Conservation (phyloP, 1,140 invertebrate species). For the Ooceraea biroi region DNA sequence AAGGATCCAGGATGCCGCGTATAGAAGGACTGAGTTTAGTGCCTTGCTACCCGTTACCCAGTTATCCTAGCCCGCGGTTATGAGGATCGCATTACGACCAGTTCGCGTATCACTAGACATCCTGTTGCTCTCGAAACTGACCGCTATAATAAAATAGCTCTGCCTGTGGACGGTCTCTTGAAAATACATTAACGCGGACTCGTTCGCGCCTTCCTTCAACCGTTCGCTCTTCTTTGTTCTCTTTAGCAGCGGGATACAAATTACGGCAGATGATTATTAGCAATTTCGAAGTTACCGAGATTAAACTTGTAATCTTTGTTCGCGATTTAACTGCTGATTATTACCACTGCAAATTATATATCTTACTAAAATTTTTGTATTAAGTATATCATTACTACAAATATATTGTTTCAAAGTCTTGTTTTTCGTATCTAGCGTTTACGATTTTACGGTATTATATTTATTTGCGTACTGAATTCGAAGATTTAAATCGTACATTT, state of each 20-base stretch:
- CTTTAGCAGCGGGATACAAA: not conserved
- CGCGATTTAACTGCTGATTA: not conserved
- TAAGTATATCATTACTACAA: too few species aligned
- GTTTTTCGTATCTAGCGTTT: too few species aligned
- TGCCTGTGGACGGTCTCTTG: not conserved
- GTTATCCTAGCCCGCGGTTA: conserved; percentile 82
- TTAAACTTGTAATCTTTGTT: not conserved
- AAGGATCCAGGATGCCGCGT: conserved; percentile 69
- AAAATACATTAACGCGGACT: conserved; percentile 54
- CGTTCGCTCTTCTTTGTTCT: not conserved
- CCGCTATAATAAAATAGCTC: conserved; percentile 61
- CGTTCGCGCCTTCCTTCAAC: not conserved
- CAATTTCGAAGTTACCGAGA: too few species aligned
- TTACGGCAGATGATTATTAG: not conserved
- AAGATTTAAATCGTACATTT: too few species aligned
- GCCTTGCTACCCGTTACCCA: conserved; percentile 83
- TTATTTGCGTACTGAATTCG: too few species aligned
- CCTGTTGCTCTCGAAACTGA: conserved; percentile 70
- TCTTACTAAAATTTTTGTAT: too few species aligned
- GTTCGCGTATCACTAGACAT: conserved; percentile 74
- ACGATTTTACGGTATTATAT: too few species aligned
- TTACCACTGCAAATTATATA: too few species aligned
- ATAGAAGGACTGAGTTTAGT: conserved; percentile 77
- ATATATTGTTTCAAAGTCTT: too few species aligned
- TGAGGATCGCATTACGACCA: conserved; percentile 81